Evolutionary conservation across 2,888 invertebrate genomes (phyloP).

Genomic region (Oxyteleia sp.): DNA sequence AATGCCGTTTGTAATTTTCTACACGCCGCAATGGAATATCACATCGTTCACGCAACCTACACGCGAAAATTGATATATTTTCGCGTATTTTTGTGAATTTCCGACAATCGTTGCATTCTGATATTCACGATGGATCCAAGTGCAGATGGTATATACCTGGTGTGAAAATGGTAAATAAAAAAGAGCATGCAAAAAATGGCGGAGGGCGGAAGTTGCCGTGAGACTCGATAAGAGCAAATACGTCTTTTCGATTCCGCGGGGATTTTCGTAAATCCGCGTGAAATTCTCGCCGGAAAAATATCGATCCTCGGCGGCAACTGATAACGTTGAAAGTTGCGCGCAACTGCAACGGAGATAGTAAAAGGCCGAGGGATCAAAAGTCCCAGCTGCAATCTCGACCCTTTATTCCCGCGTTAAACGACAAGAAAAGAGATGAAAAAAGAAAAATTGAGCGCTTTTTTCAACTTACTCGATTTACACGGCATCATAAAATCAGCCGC

Average conservation of each 20-base stretch:
- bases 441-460: constrained; percentile 60
- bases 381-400: constrained; percentile 70
- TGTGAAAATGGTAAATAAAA: constrained; percentile 52
- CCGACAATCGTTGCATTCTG: constrained; percentile 6
- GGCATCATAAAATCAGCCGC: constrained; percentile 59
- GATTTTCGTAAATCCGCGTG: constrained; percentile 71
- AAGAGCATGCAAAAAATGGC: constrained; percentile 45
- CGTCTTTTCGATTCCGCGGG: constrained; percentile 67
- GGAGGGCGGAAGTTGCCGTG: constrained; percentile 57
- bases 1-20: neutral
- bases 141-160: constrained; percentile 35
- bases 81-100: constrained; percentile 18
- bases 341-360: constrained; percentile 70
- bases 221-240: constrained; percentile 69
- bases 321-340: constrained; percentile 70
- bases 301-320: constrained; percentile 65
- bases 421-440: constrained; percentile 64
- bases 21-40: neutral
- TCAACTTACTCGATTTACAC: constrained; percentile 64
- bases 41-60: constrained; percentile 2
- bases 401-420: constrained; percentile 71
- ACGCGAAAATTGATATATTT: constrained; percentile 37
- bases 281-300: constrained; percentile 71
- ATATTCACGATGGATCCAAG: constrained; percentile 29
- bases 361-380: constrained; percentile 69